Base-by-base conservation (phyloP, 2,888 invertebrate genomes). In the Tanytarsus gracilentus region DNA sequence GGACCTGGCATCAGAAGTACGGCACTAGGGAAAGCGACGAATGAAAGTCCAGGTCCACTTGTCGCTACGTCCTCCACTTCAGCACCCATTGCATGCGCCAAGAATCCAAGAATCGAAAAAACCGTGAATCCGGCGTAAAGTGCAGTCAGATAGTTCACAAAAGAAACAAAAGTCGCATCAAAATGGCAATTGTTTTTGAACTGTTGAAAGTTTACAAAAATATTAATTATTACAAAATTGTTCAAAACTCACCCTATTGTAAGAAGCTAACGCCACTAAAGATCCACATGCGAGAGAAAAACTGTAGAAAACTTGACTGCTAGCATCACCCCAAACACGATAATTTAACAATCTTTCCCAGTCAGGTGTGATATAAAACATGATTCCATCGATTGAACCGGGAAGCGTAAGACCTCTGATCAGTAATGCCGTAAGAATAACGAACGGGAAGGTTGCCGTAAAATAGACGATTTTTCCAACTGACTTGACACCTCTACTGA, bases 401-500 rank as follows among this genome's bases (percentile, higher is more conserved):
- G 81, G 79, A 49, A 84, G 66, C 0, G 83, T 82, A 4, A 81
- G 81, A 55, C 83, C 84, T 67, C 79, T 72, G 36, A 82, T 64
- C 2, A 85, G 72, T 39, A 85, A 70, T 0, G 81, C 81, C 0
- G 83, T 81, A 65, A 85, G 71, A 75, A 85, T 80, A 25, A 85
- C 79, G 69, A 85, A 86, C 0, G 85, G 85, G 67, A 85, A 85
- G n/a, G 84, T 69, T 0, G 85, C 83, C 2, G 85, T 85, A 67
- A 85, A 85, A 69, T 85, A 85, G 6, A 84, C 83, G 48, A 87
- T 88, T 79, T 89, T 94, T 49, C 94, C 94, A 0, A 92, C 87
- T 68, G 89, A 89, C 74, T 91, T 86, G 63, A 95, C 89, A 29
- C 91, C 86, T 79, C 86, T 88, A 72, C 89, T 85, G 63, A 93